Percentiles rank a stretch among this genome's conserved stretches.
These are phyloP conservation scores for Hoplostethus mediterraneus DNA, from an alignment of 2,797 vertebrate genomes.

Conservation along the genomic window DNA sequence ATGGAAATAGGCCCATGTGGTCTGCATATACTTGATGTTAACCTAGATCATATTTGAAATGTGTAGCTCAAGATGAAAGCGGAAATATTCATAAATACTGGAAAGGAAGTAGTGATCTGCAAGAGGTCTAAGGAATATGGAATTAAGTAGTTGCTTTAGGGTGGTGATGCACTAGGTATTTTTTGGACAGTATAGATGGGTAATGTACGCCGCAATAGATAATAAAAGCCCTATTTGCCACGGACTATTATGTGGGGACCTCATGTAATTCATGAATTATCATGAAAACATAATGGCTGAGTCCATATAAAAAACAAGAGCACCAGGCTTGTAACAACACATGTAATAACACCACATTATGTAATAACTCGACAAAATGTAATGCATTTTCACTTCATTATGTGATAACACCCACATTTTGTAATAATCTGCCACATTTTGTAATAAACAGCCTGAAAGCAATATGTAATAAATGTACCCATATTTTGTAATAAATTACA, in stretches of 20 bases:
- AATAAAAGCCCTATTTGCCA: constrained; percentile 22
- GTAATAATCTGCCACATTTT: too few relatives aligned
- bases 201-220: constrained; percentile 14
- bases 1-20: constrained; percentile 48
- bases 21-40: constrained; percentile 40
- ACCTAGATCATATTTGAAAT: constrained; percentile 42
- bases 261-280: constrained; percentile 54
- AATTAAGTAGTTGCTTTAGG: background rate
- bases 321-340: too few relatives aligned
- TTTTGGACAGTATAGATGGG: constrained; percentile 3
- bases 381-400: too few relatives aligned
- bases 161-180: background rate
- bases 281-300: background rate
- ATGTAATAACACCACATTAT: too few relatives aligned
- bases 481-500: too few relatives aligned
- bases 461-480: too few relatives aligned
- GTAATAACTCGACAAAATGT: too few relatives aligned
- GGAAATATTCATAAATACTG: constrained; percentile 28
- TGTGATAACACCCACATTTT: too few relatives aligned
- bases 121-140: background rate
- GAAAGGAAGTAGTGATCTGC: constrained; percentile 2
- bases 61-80: constrained; percentile 32
- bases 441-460: too few relatives aligned
- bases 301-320: too few relatives aligned
- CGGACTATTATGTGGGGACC: constrained; percentile 43